Conservation (phyloP, 2,888 invertebrate genomes). For the Linnaemya tessellans region DNA sequence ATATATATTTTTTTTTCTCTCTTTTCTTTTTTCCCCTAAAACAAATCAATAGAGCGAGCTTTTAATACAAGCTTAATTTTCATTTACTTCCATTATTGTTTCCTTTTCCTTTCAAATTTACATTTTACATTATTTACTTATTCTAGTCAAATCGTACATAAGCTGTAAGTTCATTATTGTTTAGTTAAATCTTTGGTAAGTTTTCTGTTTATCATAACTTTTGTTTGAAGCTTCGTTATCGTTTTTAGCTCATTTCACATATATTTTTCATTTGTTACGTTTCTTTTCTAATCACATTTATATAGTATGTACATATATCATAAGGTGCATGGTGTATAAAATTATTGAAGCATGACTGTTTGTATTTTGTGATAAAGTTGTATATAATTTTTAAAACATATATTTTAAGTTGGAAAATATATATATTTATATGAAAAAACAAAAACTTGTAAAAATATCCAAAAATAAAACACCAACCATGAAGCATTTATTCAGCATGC, state of each 20-base stretch:
- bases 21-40: slow-evolving; percentile 9
- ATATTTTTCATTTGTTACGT: slow-evolving; percentile 24
- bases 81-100: slow-evolving; percentile 3
- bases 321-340: slow-evolving; percentile 56
- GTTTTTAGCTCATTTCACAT: slow-evolving; percentile 20
- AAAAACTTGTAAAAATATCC: slow-evolving; percentile 42
- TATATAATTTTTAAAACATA: slow-evolving; percentile 51
- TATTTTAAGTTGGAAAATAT: slow-evolving; percentile 74
- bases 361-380: slow-evolving; percentile 36
- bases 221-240: slow-evolving; percentile 34
- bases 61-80: slow-evolving; percentile 30
- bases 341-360: slow-evolving; percentile 67
- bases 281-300: slow-evolving; percentile 4
- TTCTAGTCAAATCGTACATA: slow-evolving; percentile 40
- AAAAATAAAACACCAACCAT: slow-evolving; percentile 65
- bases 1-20: background rate
- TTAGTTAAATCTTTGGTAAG: slow-evolving; percentile 61
- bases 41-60: slow-evolving; percentile 32
- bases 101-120: slow-evolving; percentile 22
- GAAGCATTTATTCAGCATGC: slow-evolving; percentile 64
- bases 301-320: too few species aligned
- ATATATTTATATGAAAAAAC: slow-evolving; percentile 70
- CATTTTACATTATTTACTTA: slow-evolving; percentile 34
- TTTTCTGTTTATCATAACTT: slow-evolving; percentile 35
- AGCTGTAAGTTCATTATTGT: slow-evolving; percentile 57